Percentiles rank a stretch among this genome's conserved stretches.
These are phyloP conservation scores for Dicerorhinus sumatrensis DNA, from an alignment of 2,113 vertebrate species.

Conservation along the genomic window DNA sequence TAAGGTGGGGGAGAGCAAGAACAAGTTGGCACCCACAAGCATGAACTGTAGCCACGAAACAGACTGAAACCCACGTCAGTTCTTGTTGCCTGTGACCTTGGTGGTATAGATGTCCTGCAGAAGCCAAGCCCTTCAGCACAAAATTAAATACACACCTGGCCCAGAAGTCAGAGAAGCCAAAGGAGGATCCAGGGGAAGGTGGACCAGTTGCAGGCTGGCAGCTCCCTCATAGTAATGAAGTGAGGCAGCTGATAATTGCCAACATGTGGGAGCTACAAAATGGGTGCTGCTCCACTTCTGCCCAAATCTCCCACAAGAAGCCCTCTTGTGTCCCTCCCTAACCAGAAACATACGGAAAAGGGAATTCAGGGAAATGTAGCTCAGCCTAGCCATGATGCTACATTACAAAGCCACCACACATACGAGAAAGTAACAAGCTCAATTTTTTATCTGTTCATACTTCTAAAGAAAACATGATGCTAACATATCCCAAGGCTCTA, in stretches of 20 bases:
- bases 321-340: not conserved
- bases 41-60: not conserved
- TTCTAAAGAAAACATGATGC: constrained; percentile 8
- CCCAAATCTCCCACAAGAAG: not conserved
- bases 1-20: not conserved
- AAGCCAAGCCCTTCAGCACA: not conserved
- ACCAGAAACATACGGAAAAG: not conserved
- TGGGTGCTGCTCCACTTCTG: not conserved
- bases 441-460: not conserved
- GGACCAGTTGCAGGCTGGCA: not conserved
- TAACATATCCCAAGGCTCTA: not conserved
- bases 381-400: not conserved
- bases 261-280: not conserved
- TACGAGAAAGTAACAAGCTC: not conserved
- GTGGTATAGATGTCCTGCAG: not conserved
- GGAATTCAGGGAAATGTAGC: not conserved
- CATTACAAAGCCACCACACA: not conserved
- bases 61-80: not conserved
- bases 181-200: not conserved
- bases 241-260: not conserved
- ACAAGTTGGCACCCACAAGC: not conserved
- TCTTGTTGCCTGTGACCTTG: not conserved
- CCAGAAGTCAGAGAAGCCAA: not conserved
- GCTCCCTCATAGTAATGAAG: not conserved
- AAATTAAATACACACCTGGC: not conserved